Evolutionary conservation across 2,888 invertebrate species (phyloP).

Genomic region (Prosopocoilus inquinatus): DNA sequence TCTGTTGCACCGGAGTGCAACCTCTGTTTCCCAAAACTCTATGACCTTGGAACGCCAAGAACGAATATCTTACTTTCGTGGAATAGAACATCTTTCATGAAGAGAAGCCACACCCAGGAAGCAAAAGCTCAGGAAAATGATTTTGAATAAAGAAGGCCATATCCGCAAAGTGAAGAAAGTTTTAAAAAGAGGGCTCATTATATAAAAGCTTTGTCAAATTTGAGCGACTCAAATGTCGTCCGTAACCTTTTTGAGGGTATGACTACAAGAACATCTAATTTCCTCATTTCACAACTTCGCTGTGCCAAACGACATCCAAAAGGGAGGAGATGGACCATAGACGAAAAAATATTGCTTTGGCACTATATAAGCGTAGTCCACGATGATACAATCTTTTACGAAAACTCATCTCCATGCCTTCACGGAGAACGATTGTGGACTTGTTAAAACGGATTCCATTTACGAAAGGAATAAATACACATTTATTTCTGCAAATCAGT

Average conservation of each 20-base stretch:
- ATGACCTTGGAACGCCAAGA: too few species aligned
- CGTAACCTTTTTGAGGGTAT: background rate
- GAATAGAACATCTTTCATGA: too few species aligned
- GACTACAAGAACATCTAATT: background rate
- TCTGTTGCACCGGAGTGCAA: too few species aligned
- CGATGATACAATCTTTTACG: constrained; percentile 6
- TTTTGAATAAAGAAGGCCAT: background rate
- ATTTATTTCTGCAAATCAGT: constrained; percentile 20
- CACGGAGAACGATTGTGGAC: constrained; percentile 9
- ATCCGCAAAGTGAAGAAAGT: background rate
- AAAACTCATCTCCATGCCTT: constrained; percentile 15
- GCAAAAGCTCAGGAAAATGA: background rate
- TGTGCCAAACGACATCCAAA: background rate
- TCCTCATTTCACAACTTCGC: background rate
- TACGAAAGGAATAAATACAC: constrained; percentile 17
- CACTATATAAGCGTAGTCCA: background rate
- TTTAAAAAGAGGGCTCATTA: background rate
- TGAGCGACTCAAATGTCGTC: background rate
- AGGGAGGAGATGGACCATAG: constrained; percentile 4
- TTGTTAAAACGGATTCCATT: constrained; percentile 21
- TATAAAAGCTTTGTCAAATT: background rate
- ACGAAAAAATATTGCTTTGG: constrained; percentile 3
- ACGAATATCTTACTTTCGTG: too few species aligned
- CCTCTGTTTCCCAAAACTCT: too few species aligned
- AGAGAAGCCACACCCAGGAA: background rate